Evolutionary conservation across 2,113 vertebrate genomes (phyloP).

Genomic region (Illadopsis cleaveri): DNA sequence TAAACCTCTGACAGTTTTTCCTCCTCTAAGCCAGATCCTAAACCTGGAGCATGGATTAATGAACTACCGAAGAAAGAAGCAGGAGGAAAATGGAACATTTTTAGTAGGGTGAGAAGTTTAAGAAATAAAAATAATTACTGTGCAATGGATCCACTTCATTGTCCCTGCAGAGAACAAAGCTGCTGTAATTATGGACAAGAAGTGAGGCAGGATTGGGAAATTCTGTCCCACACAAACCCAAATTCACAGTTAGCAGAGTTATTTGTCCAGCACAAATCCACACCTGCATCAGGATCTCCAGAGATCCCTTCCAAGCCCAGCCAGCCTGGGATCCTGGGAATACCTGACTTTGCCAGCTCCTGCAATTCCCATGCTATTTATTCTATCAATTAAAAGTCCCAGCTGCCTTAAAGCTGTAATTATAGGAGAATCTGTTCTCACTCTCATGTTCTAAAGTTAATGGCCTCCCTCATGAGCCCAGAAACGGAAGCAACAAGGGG

Average conservation of each 20-base stretch:
- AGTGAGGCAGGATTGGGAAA: not conserved
- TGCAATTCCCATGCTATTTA: not conserved
- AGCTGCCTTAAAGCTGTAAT: not conserved
- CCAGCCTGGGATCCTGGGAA: not conserved
- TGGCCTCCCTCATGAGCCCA: not conserved
- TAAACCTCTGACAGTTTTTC: not conserved
- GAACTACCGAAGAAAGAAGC: not conserved
- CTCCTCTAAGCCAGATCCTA: not conserved
- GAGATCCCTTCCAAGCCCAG: not conserved
- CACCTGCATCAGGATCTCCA: not conserved
- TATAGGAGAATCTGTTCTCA: not conserved
- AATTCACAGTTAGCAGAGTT: rapidly evolving
- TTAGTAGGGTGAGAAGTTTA: not conserved
- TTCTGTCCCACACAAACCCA: not conserved
- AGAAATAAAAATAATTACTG: not conserved
- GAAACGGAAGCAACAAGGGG: not conserved
- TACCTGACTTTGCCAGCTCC: not conserved
- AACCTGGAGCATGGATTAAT: not conserved
- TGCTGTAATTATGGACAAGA: not conserved
- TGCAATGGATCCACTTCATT: not conserved
- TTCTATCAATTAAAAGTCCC: not conserved
- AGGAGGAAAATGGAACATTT: not conserved
- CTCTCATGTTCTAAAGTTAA: not conserved
- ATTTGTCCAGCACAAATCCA: not conserved
- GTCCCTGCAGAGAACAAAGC: not conserved